These are phyloP conservation scores for Diplolepis rosae DNA, from an alignment of 2,888 invertebrate genomes.

Conservation along the genomic window DNA sequence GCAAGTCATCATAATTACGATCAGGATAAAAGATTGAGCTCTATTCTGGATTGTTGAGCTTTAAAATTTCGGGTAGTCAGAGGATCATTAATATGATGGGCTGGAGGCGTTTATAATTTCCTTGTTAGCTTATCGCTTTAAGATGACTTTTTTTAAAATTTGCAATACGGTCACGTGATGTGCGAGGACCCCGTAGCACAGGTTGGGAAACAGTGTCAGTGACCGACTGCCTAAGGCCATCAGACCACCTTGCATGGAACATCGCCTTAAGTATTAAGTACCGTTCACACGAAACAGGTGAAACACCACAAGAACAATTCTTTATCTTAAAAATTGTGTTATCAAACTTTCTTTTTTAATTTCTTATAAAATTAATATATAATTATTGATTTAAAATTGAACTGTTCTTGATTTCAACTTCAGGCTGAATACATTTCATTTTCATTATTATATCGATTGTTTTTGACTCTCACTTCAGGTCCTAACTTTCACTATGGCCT, in stretches of 20 bases:
- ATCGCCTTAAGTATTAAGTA: slow-evolving; percentile 60
- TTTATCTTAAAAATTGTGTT: background rate
- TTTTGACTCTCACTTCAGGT: too few species aligned
- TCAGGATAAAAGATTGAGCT: background rate
- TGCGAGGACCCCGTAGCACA: slow-evolving; percentile 50
- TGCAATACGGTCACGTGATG: slow-evolving; percentile 50
- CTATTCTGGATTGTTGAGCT: background rate
- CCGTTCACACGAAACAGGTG: slow-evolving; percentile 55
- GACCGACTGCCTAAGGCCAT: slow-evolving; percentile 73
- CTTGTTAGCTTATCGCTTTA: slow-evolving; percentile 29
- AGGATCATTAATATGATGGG: slow-evolving; percentile 24
- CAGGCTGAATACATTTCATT: background rate
- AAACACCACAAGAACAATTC: slow-evolving; percentile 31
- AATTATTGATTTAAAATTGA: background rate
- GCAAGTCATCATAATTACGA: background rate
- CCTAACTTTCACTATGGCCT: too few species aligned
- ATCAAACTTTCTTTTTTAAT: background rate
- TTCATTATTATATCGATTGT: background rate
- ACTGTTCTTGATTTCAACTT: background rate
- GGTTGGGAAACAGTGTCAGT: slow-evolving; percentile 71
- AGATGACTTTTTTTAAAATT: slow-evolving; percentile 5
- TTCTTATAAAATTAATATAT: background rate
- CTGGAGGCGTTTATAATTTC: slow-evolving; percentile 39
- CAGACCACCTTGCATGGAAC: slow-evolving; percentile 59
- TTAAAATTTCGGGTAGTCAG: background rate